Evolutionary conservation across 2,113 vertebrate species (phyloP), one percentile per base, ranked within the genome.

Genomic region (Sorex araneus): DNA sequence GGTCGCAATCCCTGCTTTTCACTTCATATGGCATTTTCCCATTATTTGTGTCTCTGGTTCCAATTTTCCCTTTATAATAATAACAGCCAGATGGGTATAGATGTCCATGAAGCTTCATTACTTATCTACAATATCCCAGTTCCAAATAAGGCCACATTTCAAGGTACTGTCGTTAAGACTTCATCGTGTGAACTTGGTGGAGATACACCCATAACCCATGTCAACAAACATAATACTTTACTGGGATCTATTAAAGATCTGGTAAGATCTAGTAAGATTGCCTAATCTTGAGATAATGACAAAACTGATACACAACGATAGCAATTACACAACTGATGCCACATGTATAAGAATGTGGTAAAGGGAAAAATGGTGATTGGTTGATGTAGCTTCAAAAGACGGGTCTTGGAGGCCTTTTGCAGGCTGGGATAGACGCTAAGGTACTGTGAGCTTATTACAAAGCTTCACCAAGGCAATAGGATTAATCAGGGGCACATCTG

Each of bases 341-440:
- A 57, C 4, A 28, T 70, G 21, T 9, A 45, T 79, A n/a, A 4
- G 60, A 71, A 30, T 4, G 16, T 76, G 30, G 27, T 2, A 5
- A 92, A 47, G 63, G 6, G 16, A 69, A 70, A 73, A 43, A 8
- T 3, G 64, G 9, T 34, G 27, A 43, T 36, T 21, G 5, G 12
- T 13, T 32, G 28, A 2, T 12, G 2, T 18, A n/a, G 13, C 40
- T 57, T 36, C 4, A 21, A 30, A 30, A 34, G 19, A 23, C 63
- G 36, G 30, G 40, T 8, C 1, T 28, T 34, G 54, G 34, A 34
- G 18, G 28, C 34, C 74, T 32, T 10, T 57, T 9, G 28, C 1
- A 1, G 3, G 16, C 1, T 27, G 36, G 27, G 9, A 30, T 25
- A 36, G 74, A 34, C 18, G 23, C 27, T 21, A 13, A 3, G 0